Conservation (phyloP, 2,888 invertebrate species). For the Pristionchus japonicus region DNA sequence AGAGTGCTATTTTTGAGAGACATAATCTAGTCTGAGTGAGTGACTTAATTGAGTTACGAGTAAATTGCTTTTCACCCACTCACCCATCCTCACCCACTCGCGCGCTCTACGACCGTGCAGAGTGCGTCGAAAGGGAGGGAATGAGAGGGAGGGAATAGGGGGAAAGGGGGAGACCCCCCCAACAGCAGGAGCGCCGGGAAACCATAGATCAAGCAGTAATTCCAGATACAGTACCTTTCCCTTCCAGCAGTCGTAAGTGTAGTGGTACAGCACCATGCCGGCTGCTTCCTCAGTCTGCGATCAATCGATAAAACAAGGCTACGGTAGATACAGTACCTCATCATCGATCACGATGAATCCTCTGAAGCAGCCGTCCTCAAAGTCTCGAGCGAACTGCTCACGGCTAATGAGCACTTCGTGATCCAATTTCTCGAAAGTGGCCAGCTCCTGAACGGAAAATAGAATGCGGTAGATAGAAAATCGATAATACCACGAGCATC, state of each 20-base stretch:
- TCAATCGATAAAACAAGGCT: neutral
- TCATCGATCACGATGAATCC: constrained; percentile 22
- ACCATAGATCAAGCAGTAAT: too few species aligned
- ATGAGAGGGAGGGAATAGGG: too few species aligned
- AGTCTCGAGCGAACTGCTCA: neutral
- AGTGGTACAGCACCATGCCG: constrained; percentile 83
- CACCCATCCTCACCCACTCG: too few species aligned
- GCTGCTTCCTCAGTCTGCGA: neutral
- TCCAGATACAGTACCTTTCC: too few species aligned
- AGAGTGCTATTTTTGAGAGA: too few species aligned
- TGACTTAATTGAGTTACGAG: too few species aligned
- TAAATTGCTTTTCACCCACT: too few species aligned
- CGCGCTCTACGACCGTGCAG: too few species aligned
- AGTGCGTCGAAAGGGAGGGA: too few species aligned
- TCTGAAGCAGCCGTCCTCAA: constrained; percentile 1
- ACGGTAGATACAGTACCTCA: neutral
- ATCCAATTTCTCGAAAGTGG: neutral
- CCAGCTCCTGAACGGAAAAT: neutral
- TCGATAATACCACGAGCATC: constrained; percentile 4
- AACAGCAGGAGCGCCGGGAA: too few species aligned
- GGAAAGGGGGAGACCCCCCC: too few species aligned
- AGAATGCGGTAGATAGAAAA: neutral
- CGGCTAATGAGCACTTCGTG: neutral
- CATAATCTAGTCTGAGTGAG: too few species aligned
- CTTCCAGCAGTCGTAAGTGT: constrained; percentile 88